Evolutionary conservation across 2,113 vertebrate genomes (phyloP), one percentile per base, ranked within the genome.

Genomic region (Plecotus auritus): DNA sequence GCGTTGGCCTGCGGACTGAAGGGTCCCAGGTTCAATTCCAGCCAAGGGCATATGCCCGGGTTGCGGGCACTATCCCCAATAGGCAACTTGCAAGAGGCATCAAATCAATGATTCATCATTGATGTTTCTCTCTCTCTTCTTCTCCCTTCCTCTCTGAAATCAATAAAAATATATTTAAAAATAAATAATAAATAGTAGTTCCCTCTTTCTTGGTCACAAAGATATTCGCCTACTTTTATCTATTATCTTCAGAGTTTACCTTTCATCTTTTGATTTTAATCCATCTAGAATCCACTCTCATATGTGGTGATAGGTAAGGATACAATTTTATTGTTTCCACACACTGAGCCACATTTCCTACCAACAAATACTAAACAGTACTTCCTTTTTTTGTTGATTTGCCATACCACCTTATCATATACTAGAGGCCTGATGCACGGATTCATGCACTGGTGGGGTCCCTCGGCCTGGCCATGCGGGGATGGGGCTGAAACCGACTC

Each of bases 291-390:
- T 94, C 70, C 13, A 78, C 10, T 74, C 56, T 91, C 40, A 80
- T 45, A 70, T 87, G n/a, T 87, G 72, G 30, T 69, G 64, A 95
- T 72, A 61, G n/a, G n/a, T 84, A 84, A 28, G 40, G 28, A 85
- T 85, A 3, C 40, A 95, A 49, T 77, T 93, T 85, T 83, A 77
- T 84, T 89, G 82, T 93, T 93, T 85, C 82, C 51, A 66, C 64
- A 56, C 17, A 47, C 6, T 76, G 28, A 96, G 8, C 49, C n/a
- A 73, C 61, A 83, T 72, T 97, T 92, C 80, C 78, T 30, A 88
- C 51, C 37, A 88, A 59, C 67, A 92, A 86, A 95, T 82, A 86
- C 73, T 88, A 61, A 96, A 74, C 23, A 85, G 17, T 82, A 37
- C 42, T 26, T 89, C 32, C 59, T n/a, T 78, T 94, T 94, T 88